Base-by-base conservation (phyloP, 2,888 invertebrate species). In the Ypsolopha scabrella region DNA sequence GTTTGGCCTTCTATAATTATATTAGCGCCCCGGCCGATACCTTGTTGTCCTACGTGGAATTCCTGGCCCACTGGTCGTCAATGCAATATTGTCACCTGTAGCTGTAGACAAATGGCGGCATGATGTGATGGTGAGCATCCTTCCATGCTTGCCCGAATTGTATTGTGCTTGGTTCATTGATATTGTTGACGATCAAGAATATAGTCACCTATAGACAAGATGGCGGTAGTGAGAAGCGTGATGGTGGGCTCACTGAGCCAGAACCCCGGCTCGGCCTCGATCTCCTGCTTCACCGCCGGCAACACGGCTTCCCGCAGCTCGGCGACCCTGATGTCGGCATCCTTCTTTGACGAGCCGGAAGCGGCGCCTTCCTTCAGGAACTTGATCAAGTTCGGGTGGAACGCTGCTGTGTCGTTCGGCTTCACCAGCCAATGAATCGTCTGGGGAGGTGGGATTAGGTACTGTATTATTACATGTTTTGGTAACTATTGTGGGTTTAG, bases 371-470 rank as follows among this genome's bases (percentile, higher is more conserved):
- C 87, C 57, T 92, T 90, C 10, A 98, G 82, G 61, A 91, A 90
- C 41, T 90, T 88, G 1, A 94, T 89, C 50, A 95, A 90, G 53
- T 87, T 88, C 0, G 97, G 97, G 76, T 96, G 95, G 70, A 98
- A 97, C 56, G 93, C 92, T 49, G 89, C 88, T 0, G 91, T 88
- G 67, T 96, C 93, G 43, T 93, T 91, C 1, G 96, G 94, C 45
- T 93, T 92, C 10, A 98, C 90, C 24, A 98, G 82, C 91, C 98
- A 98, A 54, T 95, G 89, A 50, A 98, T 64, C 0, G 89, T 88
- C 89, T 89, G 63, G 2, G 24, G 24, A 24, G 24, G 24, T 24
- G 4, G 24, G 24, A 24, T 24, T 24, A n/a, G n/a, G n/a, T n/a
- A 24, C 24, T 24, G 24, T 24, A 3, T 3, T 24, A 24, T 24